Percentiles rank a stretch among this genome's conserved stretches.
Evolutionary conservation across 2,888 invertebrate genomes (phyloP).

Genomic region (Hirtodrosophila histrioides): DNA sequence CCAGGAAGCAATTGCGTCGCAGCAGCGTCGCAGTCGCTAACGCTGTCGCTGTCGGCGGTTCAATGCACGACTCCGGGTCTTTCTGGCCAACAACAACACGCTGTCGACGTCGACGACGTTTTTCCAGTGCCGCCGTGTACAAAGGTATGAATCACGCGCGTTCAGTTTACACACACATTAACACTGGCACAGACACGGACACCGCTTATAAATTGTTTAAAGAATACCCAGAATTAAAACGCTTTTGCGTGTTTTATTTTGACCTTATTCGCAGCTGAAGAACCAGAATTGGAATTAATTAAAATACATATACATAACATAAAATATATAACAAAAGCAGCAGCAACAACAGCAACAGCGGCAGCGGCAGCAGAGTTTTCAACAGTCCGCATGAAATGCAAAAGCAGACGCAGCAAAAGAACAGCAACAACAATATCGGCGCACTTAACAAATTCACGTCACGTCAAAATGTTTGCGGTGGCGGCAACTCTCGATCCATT

Average conservation of each 20-base stretch:
- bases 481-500: constrained; percentile 20
- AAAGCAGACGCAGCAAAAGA: constrained; percentile 31
- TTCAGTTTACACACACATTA: constrained; percentile 44
- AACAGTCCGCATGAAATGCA: constrained; percentile 30
- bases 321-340: constrained; percentile 26
- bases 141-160: constrained; percentile 67
- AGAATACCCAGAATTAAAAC: constrained; percentile 66
- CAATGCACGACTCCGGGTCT: constrained; percentile 64
- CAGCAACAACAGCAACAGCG: constrained; percentile 13
- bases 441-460: constrained; percentile 74
- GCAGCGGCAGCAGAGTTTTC: constrained; percentile 15
- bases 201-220: constrained; percentile 44
- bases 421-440: constrained; percentile 38
- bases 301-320: constrained; percentile 49
- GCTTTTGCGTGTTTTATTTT: constrained; percentile 72
- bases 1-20: constrained; percentile 63
- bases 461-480: constrained; percentile 54
- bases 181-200: constrained; percentile 11
- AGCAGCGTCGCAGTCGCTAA: constrained; percentile 33
- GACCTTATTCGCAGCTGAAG: constrained; percentile 72
- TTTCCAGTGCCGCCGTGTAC: constrained; percentile 36
- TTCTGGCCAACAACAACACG: constrained; percentile 39
- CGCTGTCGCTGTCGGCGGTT: constrained; percentile 41
- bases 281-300: constrained; percentile 59
- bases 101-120: constrained; percentile 36